Evolutionary conservation across 2,113 vertebrate genomes (phyloP).

Genomic region (Centropus bengalensis): DNA sequence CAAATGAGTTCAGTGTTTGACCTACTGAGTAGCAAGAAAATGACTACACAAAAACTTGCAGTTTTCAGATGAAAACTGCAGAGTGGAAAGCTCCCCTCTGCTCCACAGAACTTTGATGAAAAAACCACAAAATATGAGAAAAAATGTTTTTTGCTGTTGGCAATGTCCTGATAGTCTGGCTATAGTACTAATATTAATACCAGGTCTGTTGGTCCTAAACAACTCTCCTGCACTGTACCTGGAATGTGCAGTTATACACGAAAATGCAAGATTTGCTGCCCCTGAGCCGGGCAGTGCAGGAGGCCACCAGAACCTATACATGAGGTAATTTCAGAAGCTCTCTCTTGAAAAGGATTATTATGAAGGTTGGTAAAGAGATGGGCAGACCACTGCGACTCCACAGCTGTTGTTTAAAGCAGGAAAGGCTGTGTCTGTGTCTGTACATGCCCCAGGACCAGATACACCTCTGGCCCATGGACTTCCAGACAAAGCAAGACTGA

Average conservation of each 20-base stretch:
- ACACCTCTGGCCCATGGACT: background rate
- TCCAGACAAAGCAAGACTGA: background rate
- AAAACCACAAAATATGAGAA: background rate
- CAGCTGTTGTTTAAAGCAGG: background rate
- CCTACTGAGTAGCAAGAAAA: background rate
- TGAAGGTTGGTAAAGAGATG: background rate
- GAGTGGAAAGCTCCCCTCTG: background rate
- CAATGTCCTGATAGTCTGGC: background rate
- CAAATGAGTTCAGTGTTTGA: background rate
- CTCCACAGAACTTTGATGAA: background rate
- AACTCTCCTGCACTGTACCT: background rate
- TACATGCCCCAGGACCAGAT: background rate
- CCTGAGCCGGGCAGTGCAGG: background rate
- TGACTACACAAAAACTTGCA: background rate
- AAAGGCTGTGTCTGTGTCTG: background rate
- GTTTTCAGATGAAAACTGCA: background rate
- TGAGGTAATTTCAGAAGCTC: background rate
- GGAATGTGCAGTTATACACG: background rate
- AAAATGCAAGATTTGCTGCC: background rate
- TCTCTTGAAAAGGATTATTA: background rate
- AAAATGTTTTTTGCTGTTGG: background rate
- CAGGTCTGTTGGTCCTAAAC: background rate
- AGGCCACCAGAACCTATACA: background rate
- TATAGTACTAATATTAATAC: background rate
- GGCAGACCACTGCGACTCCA: background rate